phyloP scores from a whole-genome alignment of 64 coral and sea anemone species.

The Pachyseris speciosa region DNA sequence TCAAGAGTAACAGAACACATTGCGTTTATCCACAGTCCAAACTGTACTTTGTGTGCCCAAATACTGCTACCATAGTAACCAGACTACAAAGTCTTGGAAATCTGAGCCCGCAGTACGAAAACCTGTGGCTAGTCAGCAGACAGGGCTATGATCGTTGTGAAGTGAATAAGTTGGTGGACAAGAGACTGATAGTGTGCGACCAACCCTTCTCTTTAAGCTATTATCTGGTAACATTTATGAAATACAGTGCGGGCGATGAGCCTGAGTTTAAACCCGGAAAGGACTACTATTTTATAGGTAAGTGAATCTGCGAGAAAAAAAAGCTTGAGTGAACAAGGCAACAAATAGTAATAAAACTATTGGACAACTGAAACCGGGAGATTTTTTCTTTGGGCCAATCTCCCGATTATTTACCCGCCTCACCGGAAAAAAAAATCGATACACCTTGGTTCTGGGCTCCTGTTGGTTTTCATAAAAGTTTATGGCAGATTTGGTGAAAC shows the following conservation, averaged over 20 bases:
- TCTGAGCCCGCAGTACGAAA: constrained; percentile 69
- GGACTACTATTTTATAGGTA: constrained; percentile 93
- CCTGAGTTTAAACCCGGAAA: constrained; percentile 70
- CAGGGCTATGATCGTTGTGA: constrained; percentile 61
- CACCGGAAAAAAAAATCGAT: no score
- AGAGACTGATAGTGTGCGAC: constrained; percentile 42
- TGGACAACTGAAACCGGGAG: no score
- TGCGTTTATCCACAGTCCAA: constrained; percentile 68
- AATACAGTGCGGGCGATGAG: constrained; percentile 33
- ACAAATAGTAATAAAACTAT: no score
- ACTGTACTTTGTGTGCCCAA: constrained; percentile 77
- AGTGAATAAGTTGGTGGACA: constrained; percentile 13
- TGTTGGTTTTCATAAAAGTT: no score
- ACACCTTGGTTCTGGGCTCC: no score
- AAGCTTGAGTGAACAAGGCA: no score
- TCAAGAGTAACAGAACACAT: constrained; percentile 24
- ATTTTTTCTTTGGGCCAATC: no score
- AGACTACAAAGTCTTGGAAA: constrained; percentile 2
- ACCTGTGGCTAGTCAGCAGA: constrained; percentile 78
- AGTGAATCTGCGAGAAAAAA: no score
- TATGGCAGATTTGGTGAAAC: no score
- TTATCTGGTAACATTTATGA: constrained; percentile 66
- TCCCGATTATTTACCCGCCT: no score
- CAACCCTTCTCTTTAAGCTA: constrained; percentile 66
- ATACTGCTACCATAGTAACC: constrained; percentile 46